Evolutionary conservation across 2,888 invertebrate genomes (phyloP).

Genomic region (Zygothrica quintamaculata): DNA sequence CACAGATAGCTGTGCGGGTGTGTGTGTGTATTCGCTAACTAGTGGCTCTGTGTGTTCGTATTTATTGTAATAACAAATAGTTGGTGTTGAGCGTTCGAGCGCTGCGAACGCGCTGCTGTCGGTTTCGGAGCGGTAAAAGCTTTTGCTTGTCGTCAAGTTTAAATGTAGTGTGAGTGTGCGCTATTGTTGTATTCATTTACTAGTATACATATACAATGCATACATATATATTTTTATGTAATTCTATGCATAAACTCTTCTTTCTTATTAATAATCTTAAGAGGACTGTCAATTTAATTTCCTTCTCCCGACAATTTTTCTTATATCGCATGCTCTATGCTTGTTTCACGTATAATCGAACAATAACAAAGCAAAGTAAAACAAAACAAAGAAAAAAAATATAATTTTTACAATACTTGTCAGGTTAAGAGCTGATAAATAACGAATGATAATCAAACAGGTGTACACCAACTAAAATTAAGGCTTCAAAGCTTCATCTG

Average conservation of each 20-base stretch:
- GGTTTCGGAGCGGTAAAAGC: constrained; percentile 28
- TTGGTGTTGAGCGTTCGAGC: constrained; percentile 63
- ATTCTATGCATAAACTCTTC: constrained; percentile 9
- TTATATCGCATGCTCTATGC: too few species aligned
- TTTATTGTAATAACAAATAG: constrained; percentile 64
- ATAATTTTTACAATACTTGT: too few species aligned
- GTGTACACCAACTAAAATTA: too few species aligned
- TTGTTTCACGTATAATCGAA: too few species aligned
- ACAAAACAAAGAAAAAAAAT: too few species aligned
- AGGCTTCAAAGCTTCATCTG: too few species aligned
- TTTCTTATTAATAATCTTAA: not conserved
- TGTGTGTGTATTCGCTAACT: constrained; percentile 9
- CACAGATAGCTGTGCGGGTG: constrained; percentile 28
- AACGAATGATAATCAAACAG: too few species aligned
- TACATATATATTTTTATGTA: constrained; percentile 16
- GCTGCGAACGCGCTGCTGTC: constrained; percentile 53
- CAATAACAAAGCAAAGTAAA: too few species aligned
- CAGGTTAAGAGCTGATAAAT: too few species aligned
- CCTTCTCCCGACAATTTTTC: too few species aligned
- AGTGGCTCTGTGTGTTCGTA: constrained; percentile 25
- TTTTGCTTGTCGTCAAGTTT: constrained; percentile 40
- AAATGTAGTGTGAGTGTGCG: constrained; percentile 45
- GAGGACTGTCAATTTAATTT: too few species aligned
- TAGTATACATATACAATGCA: constrained; percentile 28
- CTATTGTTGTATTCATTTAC: constrained; percentile 42